These are phyloP conservation scores for Leptestheria dahalacensis DNA, from an alignment of 1,140 invertebrate species.

Conservation along the genomic window DNA sequence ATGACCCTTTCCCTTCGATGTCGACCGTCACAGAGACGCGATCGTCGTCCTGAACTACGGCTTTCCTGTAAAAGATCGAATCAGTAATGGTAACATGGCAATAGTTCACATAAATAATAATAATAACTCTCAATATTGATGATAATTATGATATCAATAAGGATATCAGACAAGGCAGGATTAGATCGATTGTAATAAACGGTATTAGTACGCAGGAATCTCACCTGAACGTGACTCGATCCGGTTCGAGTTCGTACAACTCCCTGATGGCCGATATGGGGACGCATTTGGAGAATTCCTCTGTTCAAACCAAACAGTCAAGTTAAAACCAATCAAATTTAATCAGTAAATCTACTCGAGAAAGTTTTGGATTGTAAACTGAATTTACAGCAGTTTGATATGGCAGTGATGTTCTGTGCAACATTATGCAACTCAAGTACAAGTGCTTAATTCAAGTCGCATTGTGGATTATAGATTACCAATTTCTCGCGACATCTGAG, in stretches of 20 bases:
- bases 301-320: conserved; percentile 33
- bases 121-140: not conserved
- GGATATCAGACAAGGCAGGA: not conserved
- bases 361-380: not conserved
- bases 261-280: conserved; percentile 97
- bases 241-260: conserved; percentile 87
- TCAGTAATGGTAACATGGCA: not conserved
- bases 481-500: conserved; percentile 88
- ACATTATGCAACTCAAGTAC: too few species aligned
- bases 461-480: too few species aligned
- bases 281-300: conserved; percentile 88
- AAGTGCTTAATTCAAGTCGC: too few species aligned
- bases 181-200: conserved; percentile 3
- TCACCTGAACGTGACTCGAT: conserved; percentile 90
- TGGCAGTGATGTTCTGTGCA: too few species aligned
- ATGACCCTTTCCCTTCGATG: conserved; percentile 88
- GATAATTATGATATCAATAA: too few species aligned
- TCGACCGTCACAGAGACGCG: conserved; percentile 72
- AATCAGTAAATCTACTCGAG: not conserved
- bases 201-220: conserved; percentile 21
- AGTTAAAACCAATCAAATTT: conserved; percentile 1
- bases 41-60: conserved; percentile 62
- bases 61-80: conserved; percentile 42
- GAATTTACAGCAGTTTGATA: too few species aligned
- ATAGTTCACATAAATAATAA: not conserved